Evolutionary conservation across 2,888 invertebrate species (phyloP), one percentile per base, ranked within the genome.

Genomic region (Pandemis corylana): DNA sequence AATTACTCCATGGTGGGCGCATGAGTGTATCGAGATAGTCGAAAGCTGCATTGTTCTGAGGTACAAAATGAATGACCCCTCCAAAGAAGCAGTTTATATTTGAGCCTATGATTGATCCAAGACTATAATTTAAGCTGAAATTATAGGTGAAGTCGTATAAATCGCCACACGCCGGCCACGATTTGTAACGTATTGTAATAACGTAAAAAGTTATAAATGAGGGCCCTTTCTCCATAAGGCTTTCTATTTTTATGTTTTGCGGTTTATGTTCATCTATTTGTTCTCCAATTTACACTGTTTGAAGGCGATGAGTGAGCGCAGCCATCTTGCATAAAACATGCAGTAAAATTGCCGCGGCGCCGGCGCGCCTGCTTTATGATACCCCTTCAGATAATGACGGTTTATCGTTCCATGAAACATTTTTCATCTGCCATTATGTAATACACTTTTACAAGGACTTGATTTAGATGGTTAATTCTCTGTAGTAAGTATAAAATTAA

Each of bases 61-160:
- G 28, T 71, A 71, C 61, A 46, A 66, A 76, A 68, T 46, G 68
- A 67, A 75, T 75, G 68, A 77, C 68, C 72, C 67, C 67, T 71
- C 59, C 68, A 76, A 78, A 76, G 74, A 71, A 73, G 72, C 72
- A 76, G 76, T 76, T 77, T 72, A 78, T 75, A 76, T 76, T 73
- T 80, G 77, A 81, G 79, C 77, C 77, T 80, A 78, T 75, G 77
- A 84, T 85, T 80, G 82, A 83, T 82, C 74, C 78, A 83, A 85
- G 79, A 78, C 84, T 82, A 82, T 85, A 87, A 90, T 89, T 88
- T 87, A 80, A 79, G 80, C 76, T 80, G 80, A 88, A 88, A 89
- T 88, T 87, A 88, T 84, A 87, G 85, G 87, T 88, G 88, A 88
- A 90, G 89, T 88, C 84, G 80, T 82, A 86, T 83, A 84, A 86